Conservation (phyloP, 2,113 vertebrate species). For the Xiphias gladius region DNA sequence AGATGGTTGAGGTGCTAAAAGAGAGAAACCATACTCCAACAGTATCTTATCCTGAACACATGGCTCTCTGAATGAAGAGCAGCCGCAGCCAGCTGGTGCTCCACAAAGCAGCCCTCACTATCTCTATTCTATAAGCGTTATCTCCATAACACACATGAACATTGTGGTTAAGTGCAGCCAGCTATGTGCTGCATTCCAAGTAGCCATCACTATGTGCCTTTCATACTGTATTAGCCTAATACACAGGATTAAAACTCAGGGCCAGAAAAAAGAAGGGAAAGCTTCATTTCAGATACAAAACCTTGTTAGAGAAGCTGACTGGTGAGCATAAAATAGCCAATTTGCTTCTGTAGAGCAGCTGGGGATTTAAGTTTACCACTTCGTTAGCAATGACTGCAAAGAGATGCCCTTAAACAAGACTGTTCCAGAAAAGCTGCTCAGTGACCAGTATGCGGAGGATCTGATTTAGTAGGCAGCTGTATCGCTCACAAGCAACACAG, state of each 20-base stretch:
- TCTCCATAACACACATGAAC: slow-evolving; percentile 31
- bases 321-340: background rate
- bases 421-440: slow-evolving; percentile 28
- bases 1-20: background rate
- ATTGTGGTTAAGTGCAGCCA: slow-evolving; percentile 23
- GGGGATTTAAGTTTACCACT: slow-evolving; percentile 4
- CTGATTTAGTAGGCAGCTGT: slow-evolving; percentile 9
- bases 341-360: slow-evolving; percentile 30
- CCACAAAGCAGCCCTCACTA: slow-evolving; percentile 24
- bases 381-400: background rate
- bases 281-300: background rate
- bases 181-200: slow-evolving; percentile 41
- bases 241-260: slow-evolving; percentile 9
- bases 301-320: slow-evolving; percentile 18
- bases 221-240: slow-evolving; percentile 23
- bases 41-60: slow-evolving; percentile 7
- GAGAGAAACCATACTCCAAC: slow-evolving; percentile 2
- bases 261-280: background rate
- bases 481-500: slow-evolving; percentile 25
- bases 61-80: slow-evolving; percentile 15
- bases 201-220: slow-evolving; percentile 24
- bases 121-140: slow-evolving; percentile 30
- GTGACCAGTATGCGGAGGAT: background rate
- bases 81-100: slow-evolving; percentile 22
- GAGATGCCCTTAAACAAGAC: slow-evolving; percentile 1